Evolutionary conservation across 2,888 invertebrate species (phyloP).

Genomic region (Exephanes ischioxanthus): DNA sequence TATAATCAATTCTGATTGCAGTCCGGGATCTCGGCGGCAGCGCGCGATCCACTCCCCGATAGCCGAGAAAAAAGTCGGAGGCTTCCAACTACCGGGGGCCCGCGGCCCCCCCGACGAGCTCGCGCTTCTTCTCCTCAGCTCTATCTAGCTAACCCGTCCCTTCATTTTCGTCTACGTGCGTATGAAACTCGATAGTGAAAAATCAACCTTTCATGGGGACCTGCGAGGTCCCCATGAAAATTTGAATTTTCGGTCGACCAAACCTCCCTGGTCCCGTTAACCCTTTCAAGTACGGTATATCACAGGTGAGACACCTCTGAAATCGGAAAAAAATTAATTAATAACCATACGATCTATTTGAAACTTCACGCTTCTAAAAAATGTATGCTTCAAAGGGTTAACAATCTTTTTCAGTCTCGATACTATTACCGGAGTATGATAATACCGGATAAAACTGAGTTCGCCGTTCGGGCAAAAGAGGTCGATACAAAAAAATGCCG

Average conservation of each 20-base stretch:
- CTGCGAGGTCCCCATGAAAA: neutral
- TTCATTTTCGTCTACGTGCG: slow-evolving; percentile 55
- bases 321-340: too few relatives aligned
- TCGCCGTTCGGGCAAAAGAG: neutral
- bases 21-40: slow-evolving; percentile 81
- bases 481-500: slow-evolving; percentile 59
- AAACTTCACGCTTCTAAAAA: too few relatives aligned
- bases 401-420: too few relatives aligned
- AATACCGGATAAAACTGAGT: neutral
- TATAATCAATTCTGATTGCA: slow-evolving; percentile 85
- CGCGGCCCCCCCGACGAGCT: slow-evolving; percentile 52
- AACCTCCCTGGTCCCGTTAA: too few relatives aligned
- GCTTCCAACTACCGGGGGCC: slow-evolving; percentile 81
- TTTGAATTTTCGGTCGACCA: too few relatives aligned
- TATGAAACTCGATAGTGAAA: slow-evolving; percentile 58
- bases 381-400: too few relatives aligned
- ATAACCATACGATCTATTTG: neutral
- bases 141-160: slow-evolving; percentile 46
- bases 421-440: slow-evolving; percentile 23
- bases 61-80: slow-evolving; percentile 82
- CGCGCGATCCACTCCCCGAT: slow-evolving; percentile 82
- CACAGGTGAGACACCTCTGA: too few relatives aligned
- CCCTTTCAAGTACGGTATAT: too few relatives aligned
- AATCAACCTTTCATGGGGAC: neutral
- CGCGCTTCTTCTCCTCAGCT: slow-evolving; percentile 57